A percentile compares a stretch with the other conserved stretches of the same genome.
phyloP scores from a whole-genome alignment of 2,888 invertebrate species.

The Eupithecia subfuscata region DNA sequence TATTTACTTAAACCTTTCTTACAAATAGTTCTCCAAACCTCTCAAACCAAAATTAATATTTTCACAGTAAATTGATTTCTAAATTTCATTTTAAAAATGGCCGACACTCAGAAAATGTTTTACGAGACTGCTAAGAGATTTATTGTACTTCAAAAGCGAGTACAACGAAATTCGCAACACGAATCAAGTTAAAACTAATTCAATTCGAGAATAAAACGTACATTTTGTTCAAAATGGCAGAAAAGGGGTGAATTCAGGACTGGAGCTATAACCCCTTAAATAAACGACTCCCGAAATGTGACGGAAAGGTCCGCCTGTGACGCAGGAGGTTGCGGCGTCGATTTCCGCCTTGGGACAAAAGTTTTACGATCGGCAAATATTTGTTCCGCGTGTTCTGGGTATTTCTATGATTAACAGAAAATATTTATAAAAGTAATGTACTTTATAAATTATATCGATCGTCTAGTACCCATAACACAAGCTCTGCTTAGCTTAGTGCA shows the following conservation, averaged over 20 bases:
- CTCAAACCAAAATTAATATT: neutral
- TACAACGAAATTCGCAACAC: constrained; percentile 42
- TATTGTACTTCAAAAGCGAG: constrained; percentile 42
- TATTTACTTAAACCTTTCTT: neutral
- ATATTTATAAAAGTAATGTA: no score
- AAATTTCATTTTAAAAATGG: constrained; percentile 30
- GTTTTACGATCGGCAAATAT: no score
- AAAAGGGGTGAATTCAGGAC: constrained; percentile 18
- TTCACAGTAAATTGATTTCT: constrained; percentile 12
- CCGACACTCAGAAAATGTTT: constrained; percentile 26
- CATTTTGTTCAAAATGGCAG: constrained; percentile 34
- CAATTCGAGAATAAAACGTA: constrained; percentile 37
- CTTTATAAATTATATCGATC: no score
- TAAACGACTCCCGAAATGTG: no score
- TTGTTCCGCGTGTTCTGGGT: no score
- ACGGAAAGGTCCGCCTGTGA: no score
- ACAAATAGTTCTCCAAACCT: neutral
- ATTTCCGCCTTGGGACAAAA: no score
- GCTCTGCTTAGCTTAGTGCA: no score
- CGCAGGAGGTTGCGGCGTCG: no score
- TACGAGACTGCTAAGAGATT: constrained; percentile 32
- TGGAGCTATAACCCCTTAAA: neutral
- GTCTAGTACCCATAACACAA: no score
- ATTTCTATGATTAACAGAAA: no score
- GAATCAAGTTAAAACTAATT: constrained; percentile 44